Conservation (phyloP, 2,888 invertebrate species). For the Cyclophora albipunctata region DNA sequence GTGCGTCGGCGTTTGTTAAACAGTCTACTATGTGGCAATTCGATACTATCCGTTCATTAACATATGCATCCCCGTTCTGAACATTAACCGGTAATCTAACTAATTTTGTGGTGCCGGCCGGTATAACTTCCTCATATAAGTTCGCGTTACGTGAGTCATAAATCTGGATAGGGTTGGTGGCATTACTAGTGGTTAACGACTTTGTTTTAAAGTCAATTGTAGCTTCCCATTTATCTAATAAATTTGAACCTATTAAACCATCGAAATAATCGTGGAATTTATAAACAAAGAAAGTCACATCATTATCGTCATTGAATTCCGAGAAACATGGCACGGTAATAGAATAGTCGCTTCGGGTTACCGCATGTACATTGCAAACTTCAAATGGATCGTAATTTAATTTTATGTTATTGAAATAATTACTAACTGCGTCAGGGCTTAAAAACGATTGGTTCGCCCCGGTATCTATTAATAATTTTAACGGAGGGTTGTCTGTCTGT, state of each 20-base stretch:
- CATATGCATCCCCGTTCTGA: constrained; percentile 14
- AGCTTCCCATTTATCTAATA: constrained; percentile 19
- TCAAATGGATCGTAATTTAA: constrained; percentile 21
- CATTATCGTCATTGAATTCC: constrained; percentile 10
- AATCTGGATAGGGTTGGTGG: constrained; percentile 11
- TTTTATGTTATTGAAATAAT: constrained; percentile 4
- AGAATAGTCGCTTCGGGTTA: constrained; percentile 19
- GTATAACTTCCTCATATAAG: constrained; percentile 23
- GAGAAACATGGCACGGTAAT: constrained; percentile 19
- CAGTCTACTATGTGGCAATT: constrained; percentile 22
- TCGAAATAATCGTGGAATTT: constrained; percentile 25
- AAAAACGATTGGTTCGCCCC: too few relatives aligned
- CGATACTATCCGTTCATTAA: constrained; percentile 14
- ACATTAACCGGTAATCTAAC: constrained; percentile 16
- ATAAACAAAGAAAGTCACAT: constrained; percentile 20
- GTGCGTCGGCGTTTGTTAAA: constrained; percentile 17
- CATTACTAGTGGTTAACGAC: constrained; percentile 7
- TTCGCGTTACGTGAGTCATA: constrained; percentile 20
- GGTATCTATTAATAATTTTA: too few relatives aligned
- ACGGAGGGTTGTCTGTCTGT: too few relatives aligned
- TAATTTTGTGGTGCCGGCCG: constrained; percentile 17
- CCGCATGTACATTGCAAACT: constrained; percentile 22
- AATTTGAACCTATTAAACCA: constrained; percentile 8
- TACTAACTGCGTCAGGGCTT: background rate
- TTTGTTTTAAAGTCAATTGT: constrained; percentile 19